Evolutionary conservation across 2,888 invertebrate species (phyloP).

Genomic region (Polia nebulosa): DNA sequence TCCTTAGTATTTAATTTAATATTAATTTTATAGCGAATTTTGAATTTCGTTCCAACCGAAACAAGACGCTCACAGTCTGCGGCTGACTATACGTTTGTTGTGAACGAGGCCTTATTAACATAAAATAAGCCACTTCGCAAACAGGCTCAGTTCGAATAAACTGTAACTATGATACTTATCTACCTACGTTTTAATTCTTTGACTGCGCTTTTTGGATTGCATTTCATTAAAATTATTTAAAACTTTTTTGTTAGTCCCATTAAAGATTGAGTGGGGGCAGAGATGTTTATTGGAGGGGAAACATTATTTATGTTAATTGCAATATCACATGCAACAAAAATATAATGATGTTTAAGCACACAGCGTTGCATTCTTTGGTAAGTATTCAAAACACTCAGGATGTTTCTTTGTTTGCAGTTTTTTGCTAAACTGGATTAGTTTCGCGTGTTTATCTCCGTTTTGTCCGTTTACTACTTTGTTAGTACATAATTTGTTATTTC

Average conservation of each 20-base stretch:
- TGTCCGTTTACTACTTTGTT: background rate
- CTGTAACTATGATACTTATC: constrained; percentile 61
- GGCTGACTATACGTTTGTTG: background rate
- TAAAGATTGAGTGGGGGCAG: constrained; percentile 14
- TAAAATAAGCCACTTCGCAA: constrained; percentile 71
- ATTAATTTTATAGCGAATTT: too few relatives aligned
- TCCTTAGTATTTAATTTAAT: too few relatives aligned
- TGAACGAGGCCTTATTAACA: constrained; percentile 28
- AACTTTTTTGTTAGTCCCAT: background rate
- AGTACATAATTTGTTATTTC: background rate
- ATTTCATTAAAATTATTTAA: constrained; percentile 1
- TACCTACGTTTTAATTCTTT: constrained; percentile 20
- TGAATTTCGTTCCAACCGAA: background rate
- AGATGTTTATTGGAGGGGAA: constrained; percentile 28
- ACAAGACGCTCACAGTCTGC: background rate
- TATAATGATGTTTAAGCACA: constrained; percentile 44
- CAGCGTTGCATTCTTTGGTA: constrained; percentile 10
- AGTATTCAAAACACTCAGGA: background rate
- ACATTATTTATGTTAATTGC: constrained; percentile 45
- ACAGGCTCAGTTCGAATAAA: constrained; percentile 69
- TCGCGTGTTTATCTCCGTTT: background rate
- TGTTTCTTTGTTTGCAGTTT: background rate
- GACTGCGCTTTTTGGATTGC: constrained; percentile 27
- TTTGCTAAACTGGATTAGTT: background rate
- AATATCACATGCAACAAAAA: constrained; percentile 45